These are phyloP conservation scores for Rhagologus leucostigma DNA, from an alignment of 2,113 vertebrate genomes.

Conservation along the genomic window DNA sequence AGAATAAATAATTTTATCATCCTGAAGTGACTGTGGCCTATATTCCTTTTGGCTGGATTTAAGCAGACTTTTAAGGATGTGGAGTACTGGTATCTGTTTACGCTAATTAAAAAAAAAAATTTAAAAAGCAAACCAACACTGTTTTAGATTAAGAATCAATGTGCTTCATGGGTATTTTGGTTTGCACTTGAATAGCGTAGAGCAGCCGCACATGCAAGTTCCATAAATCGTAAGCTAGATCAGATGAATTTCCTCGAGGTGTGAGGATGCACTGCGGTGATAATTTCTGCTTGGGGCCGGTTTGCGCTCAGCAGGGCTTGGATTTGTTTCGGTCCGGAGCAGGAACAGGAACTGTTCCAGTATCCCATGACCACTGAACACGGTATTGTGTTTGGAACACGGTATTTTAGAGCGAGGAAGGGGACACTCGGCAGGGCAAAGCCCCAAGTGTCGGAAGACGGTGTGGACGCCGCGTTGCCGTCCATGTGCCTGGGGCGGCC, in stretches of 20 bases:
- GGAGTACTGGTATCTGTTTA: background rate
- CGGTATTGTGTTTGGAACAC: too few species aligned
- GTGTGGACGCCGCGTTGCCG: fast-evolving
- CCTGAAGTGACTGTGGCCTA: background rate
- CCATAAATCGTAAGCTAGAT: background rate
- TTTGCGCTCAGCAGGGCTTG: background rate
- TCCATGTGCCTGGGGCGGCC: fast-evolving
- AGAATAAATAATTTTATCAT: constrained; percentile 31
- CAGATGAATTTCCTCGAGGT: background rate
- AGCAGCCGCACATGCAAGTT: background rate
- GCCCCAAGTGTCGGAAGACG: fast-evolving
- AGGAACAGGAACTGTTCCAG: background rate
- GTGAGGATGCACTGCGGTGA: fast-evolving
- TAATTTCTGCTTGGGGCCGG: background rate
- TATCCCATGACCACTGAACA: fast-evolving
- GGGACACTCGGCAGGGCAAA: fast-evolving
- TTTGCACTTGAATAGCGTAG: background rate
- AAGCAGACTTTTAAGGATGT: background rate
- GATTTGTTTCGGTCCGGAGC: background rate
- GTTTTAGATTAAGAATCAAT: background rate
- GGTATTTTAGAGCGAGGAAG: background rate
- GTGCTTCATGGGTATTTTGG: background rate
- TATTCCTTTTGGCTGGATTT: background rate
- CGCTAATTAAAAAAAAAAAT: background rate
- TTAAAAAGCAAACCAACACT: too few species aligned